Conservation (phyloP, 2,113 vertebrate genomes). For the Zingel zingel region DNA sequence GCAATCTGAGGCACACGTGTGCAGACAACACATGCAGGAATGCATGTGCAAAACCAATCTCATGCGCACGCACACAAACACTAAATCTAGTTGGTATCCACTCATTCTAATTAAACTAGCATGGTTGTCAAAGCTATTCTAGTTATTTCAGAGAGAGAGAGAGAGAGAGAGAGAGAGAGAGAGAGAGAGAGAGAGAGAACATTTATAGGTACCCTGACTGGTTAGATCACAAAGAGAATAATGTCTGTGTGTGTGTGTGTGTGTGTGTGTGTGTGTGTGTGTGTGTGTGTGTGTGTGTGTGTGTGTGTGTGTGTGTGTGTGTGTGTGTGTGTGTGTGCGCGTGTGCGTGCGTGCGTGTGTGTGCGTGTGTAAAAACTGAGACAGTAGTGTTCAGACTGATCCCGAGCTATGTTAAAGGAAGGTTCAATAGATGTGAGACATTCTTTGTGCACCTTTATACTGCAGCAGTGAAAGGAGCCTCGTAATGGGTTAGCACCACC, state of each 20-base stretch:
- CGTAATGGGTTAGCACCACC: constrained; percentile 30
- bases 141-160: constrained; percentile 41
- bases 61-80: constrained; percentile 4
- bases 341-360: constrained; percentile 17
- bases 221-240: constrained; percentile 48
- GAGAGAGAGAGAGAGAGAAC: not conserved
- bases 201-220: constrained; percentile 57
- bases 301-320: constrained; percentile 5
- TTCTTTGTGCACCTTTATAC: constrained; percentile 44
- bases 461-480: constrained; percentile 30
- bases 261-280: not conserved
- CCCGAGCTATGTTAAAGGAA: constrained; percentile 23
- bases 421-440: constrained; percentile 48
- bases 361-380: constrained; percentile 2
- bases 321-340: constrained; percentile 12
- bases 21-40: constrained; percentile 19
- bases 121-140: constrained; percentile 36
- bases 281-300: constrained; percentile 5
- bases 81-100: constrained; percentile 23
- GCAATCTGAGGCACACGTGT: constrained; percentile 8
- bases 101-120: constrained; percentile 13
- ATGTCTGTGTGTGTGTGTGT: constrained; percentile 6
- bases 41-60: constrained; percentile 19
- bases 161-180: too few species aligned
- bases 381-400: constrained; percentile 17